These are phyloP conservation scores for Siphamia tubifer DNA, from an alignment of 2,113 vertebrate species.

Conservation along the genomic window DNA sequence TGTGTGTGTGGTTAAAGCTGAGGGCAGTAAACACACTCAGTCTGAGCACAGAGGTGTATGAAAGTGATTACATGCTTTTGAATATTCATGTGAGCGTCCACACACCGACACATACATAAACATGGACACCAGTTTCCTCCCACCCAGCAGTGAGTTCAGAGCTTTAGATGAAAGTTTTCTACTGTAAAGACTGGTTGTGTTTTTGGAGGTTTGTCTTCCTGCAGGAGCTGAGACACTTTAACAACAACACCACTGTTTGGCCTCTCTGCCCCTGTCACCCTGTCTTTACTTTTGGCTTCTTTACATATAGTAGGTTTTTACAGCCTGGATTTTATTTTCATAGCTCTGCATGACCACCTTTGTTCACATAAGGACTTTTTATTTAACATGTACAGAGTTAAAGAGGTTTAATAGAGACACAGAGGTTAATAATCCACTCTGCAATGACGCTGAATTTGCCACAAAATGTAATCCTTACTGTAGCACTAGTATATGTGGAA, in stretches of 20 bases:
- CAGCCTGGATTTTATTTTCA: slow-evolving; percentile 1
- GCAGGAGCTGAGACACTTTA: slow-evolving; percentile 53
- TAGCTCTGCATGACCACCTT: neutral
- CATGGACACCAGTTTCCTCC: slow-evolving; percentile 22
- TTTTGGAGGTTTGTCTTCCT: slow-evolving; percentile 40
- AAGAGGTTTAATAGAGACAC: too few relatives aligned
- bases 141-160: slow-evolving; percentile 43
- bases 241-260: slow-evolving; percentile 58
- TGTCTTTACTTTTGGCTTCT: neutral
- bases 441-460: too few relatives aligned
- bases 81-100: neutral
- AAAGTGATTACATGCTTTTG: neutral
- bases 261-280: slow-evolving; percentile 25
- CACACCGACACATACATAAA: slow-evolving; percentile 30
- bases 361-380: neutral
- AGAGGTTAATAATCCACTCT: too few relatives aligned
- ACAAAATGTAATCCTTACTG: too few relatives aligned
- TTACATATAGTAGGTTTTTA: neutral
- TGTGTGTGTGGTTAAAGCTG: too few relatives aligned
- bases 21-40: neutral
- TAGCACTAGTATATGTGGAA: too few relatives aligned
- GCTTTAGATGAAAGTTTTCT: slow-evolving; percentile 53
- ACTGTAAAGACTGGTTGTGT: slow-evolving; percentile 66
- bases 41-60: neutral
- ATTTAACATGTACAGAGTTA: too few relatives aligned